A percentile compares a stretch with the other conserved stretches of the same genome.
phyloP scores from a whole-genome alignment of 2,797 vertebrate species.

The Cyprinodon diabolis region DNA sequence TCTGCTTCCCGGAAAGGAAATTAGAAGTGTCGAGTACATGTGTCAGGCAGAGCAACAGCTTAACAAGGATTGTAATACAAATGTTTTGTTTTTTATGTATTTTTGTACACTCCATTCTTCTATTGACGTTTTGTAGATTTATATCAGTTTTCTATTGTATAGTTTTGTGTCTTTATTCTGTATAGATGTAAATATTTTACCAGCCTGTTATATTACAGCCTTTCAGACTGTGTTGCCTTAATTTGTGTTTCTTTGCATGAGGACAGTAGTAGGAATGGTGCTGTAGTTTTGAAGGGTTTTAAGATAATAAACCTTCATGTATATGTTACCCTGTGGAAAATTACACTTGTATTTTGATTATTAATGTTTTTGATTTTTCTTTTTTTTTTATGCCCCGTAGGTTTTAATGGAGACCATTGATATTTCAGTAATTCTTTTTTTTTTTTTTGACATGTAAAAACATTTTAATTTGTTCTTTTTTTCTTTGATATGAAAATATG shows the following conservation, averaged over 20 bases:
- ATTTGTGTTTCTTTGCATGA: not conserved
- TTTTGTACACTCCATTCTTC: not conserved
- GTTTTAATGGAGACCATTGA: not conserved
- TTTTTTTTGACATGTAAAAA: not conserved
- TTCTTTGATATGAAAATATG: not conserved
- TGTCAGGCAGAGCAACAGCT: slow-evolving; percentile 4
- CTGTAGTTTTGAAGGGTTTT: not conserved
- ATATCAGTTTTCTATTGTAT: not conserved
- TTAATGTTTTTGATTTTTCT: not conserved
- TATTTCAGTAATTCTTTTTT: not conserved
- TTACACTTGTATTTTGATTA: not conserved
- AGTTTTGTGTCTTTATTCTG: not conserved
- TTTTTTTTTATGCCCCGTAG: not conserved
- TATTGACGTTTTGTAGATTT: slow-evolving; percentile 6
- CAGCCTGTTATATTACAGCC: not conserved
- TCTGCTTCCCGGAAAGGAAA: slow-evolving; percentile 44
- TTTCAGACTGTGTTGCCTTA: not conserved
- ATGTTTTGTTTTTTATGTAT: slow-evolving; percentile 8
- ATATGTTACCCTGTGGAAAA: not conserved
- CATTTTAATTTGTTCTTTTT: not conserved
- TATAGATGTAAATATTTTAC: not conserved
- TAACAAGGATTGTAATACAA: not conserved
- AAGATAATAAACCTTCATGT: not conserved
- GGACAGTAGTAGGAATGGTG: not conserved
- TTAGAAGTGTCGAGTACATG: slow-evolving; percentile 10